Evolutionary conservation across 2,113 vertebrate genomes (phyloP).

Genomic region (Antennarius striatus): DNA sequence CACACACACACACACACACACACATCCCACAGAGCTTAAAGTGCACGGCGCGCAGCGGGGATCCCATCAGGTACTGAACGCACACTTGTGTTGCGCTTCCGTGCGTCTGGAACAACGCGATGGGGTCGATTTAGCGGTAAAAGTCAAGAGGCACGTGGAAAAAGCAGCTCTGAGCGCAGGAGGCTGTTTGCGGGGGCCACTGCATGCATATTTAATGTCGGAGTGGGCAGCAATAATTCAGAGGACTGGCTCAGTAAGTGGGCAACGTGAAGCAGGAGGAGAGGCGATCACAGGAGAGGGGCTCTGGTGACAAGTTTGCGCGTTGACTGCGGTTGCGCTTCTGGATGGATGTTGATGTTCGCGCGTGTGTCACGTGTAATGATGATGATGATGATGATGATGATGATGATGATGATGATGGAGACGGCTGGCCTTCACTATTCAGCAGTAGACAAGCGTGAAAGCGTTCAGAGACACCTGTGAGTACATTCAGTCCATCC

Average conservation of each 20-base stretch:
- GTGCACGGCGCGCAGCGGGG: conserved; percentile 26
- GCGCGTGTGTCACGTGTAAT: too few species aligned
- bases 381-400: too few species aligned
- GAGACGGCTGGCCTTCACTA: too few species aligned
- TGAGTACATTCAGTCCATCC: too few species aligned
- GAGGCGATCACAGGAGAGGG: neutral
- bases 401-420: too few species aligned
- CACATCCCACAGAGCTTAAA: conserved; percentile 21
- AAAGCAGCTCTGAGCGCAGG: neutral
- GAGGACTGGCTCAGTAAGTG: conserved; percentile 8
- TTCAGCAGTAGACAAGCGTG: too few species aligned
- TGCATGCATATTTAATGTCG: conserved; percentile 68
- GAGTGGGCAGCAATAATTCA: conserved; percentile 66
- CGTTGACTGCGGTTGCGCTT: neutral
- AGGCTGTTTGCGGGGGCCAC: conserved; percentile 64
- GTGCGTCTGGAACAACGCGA: conserved; percentile 19
- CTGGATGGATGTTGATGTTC: neutral
- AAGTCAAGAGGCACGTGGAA: conserved; percentile 40
- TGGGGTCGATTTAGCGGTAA: conserved; percentile 10
- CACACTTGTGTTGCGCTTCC: conserved; percentile 29
- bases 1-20: conserved; percentile 5
- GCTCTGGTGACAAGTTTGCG: conserved; percentile 21
- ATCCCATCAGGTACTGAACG: conserved; percentile 58
- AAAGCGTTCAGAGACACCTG: too few species aligned
- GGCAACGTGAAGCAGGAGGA: conserved; percentile 14